These are phyloP conservation scores for Hypselothyrea guttata DNA, from an alignment of 2,888 invertebrate genomes.

Conservation along the genomic window DNA sequence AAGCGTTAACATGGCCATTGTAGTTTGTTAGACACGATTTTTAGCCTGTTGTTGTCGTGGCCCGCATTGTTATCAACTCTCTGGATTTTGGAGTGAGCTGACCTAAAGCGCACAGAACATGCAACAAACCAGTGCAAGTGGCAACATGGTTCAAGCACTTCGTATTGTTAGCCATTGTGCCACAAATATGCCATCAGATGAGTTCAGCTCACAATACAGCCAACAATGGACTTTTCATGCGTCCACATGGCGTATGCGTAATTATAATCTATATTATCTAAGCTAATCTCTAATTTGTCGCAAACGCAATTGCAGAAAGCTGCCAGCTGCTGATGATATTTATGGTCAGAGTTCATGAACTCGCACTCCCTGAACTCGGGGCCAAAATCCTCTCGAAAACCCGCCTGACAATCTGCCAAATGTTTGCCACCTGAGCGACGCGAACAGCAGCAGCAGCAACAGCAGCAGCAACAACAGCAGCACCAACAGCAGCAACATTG, in stretches of 20 bases:
- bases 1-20: constrained; percentile 48
- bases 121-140: constrained; percentile 46
- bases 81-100: constrained; percentile 39
- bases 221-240: constrained; percentile 3
- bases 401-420: constrained; percentile 56
- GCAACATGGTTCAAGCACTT: constrained; percentile 62
- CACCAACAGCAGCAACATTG: constrained; percentile 30
- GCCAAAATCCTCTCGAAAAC: constrained; percentile 5
- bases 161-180: constrained; percentile 57
- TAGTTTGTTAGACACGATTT: constrained; percentile 19
- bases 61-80: constrained; percentile 24
- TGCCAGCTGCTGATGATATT: constrained; percentile 73
- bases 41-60: constrained; percentile 13
- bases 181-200: constrained; percentile 39
- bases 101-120: constrained; percentile 39
- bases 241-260: constrained; percentile 55
- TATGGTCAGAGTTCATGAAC: constrained; percentile 71
- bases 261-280: constrained; percentile 62
- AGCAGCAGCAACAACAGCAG: constrained; percentile 12
- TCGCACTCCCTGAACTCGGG: constrained; percentile 3
- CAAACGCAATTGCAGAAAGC: constrained; percentile 46
- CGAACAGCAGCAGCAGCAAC: constrained; percentile 3
- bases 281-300: constrained; percentile 67
- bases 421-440: constrained; percentile 51
- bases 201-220: constrained; percentile 20